Evolutionary conservation across 2,797 vertebrate species (phyloP).

Genomic region (Hapalemur alaotrensis): DNA sequence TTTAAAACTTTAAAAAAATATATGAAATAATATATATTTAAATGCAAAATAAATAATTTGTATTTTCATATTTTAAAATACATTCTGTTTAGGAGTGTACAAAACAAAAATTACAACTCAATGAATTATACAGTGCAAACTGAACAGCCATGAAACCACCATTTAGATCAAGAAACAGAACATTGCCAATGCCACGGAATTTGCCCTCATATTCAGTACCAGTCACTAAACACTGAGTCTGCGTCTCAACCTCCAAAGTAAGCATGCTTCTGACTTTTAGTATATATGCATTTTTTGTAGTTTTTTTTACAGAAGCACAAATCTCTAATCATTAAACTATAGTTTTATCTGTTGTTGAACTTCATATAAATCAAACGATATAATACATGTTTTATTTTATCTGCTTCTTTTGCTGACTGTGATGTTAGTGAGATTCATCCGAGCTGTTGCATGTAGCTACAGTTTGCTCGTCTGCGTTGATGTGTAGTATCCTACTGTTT

Average conservation of each 20-base stretch:
- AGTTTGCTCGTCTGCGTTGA: neutral
- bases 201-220: neutral
- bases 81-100: neutral
- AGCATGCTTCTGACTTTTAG: neutral
- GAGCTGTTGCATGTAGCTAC: neutral
- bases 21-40: slow-evolving; percentile 2
- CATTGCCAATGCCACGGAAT: neutral
- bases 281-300: neutral
- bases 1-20: neutral
- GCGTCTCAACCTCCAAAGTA: neutral
- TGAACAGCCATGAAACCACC: neutral
- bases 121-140: slow-evolving; percentile 18
- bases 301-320: neutral
- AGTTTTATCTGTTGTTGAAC: neutral
- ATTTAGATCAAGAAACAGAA: neutral
- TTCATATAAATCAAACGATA: neutral
- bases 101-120: neutral
- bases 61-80: neutral
- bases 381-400: neutral
- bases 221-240: neutral
- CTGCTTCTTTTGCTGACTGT: neutral
- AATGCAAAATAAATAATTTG: neutral
- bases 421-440: neutral
- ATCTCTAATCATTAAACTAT: neutral
- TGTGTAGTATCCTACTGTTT: neutral